Conservation (phyloP, 1,140 invertebrate genomes). For the Drosophila nannoptera region DNA sequence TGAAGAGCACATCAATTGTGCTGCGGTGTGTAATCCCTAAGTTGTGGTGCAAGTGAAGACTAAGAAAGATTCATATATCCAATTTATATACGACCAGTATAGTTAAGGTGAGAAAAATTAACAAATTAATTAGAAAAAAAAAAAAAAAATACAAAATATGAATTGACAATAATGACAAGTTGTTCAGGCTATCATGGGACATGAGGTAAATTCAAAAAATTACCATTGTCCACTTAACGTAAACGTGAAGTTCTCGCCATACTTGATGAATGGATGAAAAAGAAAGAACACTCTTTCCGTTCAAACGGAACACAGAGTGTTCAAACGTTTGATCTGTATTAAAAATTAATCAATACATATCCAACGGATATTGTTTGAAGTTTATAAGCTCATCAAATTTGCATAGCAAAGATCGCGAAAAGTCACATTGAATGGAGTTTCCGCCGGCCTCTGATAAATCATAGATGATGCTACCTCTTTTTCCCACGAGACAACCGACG, state of each 20-base stretch:
- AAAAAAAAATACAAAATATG: not conserved
- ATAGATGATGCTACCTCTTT: conserved; percentile 34
- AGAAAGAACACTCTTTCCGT: conserved; percentile 31
- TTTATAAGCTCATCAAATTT: conserved; percentile 40
- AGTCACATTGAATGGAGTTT: conserved; percentile 36
- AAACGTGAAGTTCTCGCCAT: too few species aligned
- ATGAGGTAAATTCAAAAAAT: too few species aligned
- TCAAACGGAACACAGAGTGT: conserved; percentile 43
- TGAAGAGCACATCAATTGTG: conserved; percentile 1
- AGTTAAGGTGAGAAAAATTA: not conserved
- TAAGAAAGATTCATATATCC: not conserved
- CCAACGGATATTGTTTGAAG: conserved; percentile 46
- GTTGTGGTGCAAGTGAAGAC: conserved; percentile 17
- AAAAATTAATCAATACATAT: conserved; percentile 41
- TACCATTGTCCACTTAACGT: too few species aligned
- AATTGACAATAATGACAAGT: not conserved
- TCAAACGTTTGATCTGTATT: conserved; percentile 31
- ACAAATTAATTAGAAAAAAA: not conserved
- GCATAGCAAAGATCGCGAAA: conserved; percentile 51
- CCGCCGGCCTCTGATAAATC: conserved; percentile 52
- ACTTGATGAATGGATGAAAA: too few species aligned
- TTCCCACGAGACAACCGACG: conserved; percentile 66
- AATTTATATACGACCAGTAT: not conserved
- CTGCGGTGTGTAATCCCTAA: not conserved
- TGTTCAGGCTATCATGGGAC: too few species aligned